Conservation (phyloP, 2,797 vertebrate species). For the Netta rufina region DNA sequence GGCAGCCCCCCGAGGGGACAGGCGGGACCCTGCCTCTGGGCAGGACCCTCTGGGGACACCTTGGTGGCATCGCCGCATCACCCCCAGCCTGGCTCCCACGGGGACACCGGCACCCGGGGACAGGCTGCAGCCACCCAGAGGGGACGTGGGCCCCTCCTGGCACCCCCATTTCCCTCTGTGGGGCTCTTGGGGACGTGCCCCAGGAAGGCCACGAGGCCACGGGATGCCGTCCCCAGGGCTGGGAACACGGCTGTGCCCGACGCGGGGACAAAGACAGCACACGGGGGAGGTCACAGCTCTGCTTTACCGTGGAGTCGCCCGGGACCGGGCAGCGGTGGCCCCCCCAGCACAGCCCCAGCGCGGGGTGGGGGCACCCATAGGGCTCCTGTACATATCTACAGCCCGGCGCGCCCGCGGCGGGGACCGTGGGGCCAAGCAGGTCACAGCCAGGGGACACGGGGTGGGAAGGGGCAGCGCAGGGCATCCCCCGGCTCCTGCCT, state of each 20-base stretch:
- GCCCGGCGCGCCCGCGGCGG: background rate
- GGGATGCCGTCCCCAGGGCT: no score
- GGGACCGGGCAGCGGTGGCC: background rate
- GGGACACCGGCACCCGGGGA: background rate
- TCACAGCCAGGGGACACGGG: background rate
- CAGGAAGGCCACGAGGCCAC: no score
- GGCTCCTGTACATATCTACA: slow-evolving; percentile 57
- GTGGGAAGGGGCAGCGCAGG: background rate
- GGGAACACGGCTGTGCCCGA: background rate
- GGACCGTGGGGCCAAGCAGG: background rate
- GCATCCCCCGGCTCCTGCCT: background rate
- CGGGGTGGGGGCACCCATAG: background rate
- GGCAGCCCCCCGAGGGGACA: no score
- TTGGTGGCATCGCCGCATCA: fast-evolving
- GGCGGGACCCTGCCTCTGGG: no score
- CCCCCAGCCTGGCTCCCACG: no score
- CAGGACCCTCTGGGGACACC: background rate
- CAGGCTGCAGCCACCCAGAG: background rate
- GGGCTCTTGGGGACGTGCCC: no score
- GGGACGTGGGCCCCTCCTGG: background rate
- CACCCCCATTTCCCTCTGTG: no score
- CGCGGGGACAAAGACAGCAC: slow-evolving; percentile 25
- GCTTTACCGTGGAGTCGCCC: slow-evolving; percentile 41
- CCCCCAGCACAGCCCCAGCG: background rate
- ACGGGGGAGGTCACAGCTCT: slow-evolving; percentile 46